Evolutionary conservation across 2,888 invertebrate species (phyloP).

Genomic region (Pandemis cinnamomeana): DNA sequence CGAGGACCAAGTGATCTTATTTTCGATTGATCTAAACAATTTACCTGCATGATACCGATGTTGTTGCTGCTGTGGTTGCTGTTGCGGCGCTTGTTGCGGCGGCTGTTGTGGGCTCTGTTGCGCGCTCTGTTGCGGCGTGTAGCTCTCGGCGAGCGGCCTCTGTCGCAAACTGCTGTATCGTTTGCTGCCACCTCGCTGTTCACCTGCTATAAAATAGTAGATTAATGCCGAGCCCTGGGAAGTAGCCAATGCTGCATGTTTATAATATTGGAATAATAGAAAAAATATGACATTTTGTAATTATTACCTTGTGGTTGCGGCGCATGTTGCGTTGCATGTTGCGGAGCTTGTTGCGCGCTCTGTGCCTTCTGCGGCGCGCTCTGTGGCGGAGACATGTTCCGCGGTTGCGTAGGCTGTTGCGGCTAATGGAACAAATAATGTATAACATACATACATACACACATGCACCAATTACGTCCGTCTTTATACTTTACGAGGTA

Average conservation of each 20-base stretch:
- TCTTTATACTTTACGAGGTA: too few species aligned
- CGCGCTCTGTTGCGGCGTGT: constrained; percentile 64
- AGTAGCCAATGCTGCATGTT: too few species aligned
- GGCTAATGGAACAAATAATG: constrained; percentile 42
- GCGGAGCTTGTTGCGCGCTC: constrained; percentile 52
- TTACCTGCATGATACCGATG: constrained; percentile 65
- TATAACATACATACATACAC: not conserved
- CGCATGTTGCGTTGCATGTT: constrained; percentile 61
- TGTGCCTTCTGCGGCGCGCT: constrained; percentile 58
- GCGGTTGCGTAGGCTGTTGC: constrained; percentile 50
- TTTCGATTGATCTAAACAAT: too few species aligned
- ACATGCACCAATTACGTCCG: too few species aligned
- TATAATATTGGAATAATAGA: not conserved
- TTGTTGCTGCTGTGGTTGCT: constrained; percentile 33
- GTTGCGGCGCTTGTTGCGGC: constrained; percentile 46
- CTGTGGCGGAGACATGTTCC: constrained; percentile 52
- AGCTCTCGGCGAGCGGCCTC: constrained; percentile 84
- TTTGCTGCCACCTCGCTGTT: constrained; percentile 78
- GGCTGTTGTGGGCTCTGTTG: constrained; percentile 50
- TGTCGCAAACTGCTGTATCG: constrained; percentile 85
- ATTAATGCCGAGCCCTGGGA: too few species aligned
- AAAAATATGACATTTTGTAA: not conserved
- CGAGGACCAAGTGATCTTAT: too few species aligned
- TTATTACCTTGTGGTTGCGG: constrained; percentile 51
- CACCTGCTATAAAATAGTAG: constrained; percentile 28